Conservation (phyloP, 2,113 vertebrate genomes). For the Xenopus laevis region DNA sequence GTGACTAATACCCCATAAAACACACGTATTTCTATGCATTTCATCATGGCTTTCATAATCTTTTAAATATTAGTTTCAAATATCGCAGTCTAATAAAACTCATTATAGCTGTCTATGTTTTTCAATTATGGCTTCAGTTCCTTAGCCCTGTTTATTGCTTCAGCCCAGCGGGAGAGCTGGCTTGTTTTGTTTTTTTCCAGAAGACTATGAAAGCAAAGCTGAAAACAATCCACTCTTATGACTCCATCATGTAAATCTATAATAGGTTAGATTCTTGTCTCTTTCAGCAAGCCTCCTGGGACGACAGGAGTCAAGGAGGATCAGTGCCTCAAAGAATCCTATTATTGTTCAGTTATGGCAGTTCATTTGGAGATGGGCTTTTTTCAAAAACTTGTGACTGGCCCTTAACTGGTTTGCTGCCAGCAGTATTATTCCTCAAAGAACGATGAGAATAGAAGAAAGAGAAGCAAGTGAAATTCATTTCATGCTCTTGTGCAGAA, state of each 20-base stretch:
- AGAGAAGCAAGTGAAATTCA: too few species aligned
- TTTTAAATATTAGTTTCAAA: slow-evolving; percentile 29
- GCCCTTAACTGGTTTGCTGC: slow-evolving; percentile 5
- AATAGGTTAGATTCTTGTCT: slow-evolving; percentile 32
- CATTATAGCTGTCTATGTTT: slow-evolving; percentile 43
- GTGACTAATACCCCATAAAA: slow-evolving; percentile 32
- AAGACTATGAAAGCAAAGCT: slow-evolving; percentile 23
- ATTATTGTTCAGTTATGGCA: slow-evolving; percentile 10
- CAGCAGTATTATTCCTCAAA: not conserved
- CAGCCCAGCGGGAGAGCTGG: slow-evolving; percentile 21
- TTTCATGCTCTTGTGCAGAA: too few species aligned
- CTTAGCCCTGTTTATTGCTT: slow-evolving; percentile 43
- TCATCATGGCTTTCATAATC: slow-evolving; percentile 26
- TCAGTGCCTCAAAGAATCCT: slow-evolving; percentile 24
- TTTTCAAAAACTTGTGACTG: not conserved
- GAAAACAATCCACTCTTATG: slow-evolving; percentile 36
- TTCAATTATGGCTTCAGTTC: slow-evolving; percentile 50
- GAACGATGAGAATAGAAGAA: too few species aligned
- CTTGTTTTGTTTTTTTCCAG: slow-evolving; percentile 28
- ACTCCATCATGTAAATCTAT: slow-evolving; percentile 33
- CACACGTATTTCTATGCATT: too few species aligned
- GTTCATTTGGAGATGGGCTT: not conserved
- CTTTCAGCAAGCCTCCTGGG: slow-evolving; percentile 5
- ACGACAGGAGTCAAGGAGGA: slow-evolving; percentile 22
- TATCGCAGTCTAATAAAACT: slow-evolving; percentile 46